Base-by-base conservation (phyloP, 1,140 invertebrate species). In the Potamilus streckersoni region DNA sequence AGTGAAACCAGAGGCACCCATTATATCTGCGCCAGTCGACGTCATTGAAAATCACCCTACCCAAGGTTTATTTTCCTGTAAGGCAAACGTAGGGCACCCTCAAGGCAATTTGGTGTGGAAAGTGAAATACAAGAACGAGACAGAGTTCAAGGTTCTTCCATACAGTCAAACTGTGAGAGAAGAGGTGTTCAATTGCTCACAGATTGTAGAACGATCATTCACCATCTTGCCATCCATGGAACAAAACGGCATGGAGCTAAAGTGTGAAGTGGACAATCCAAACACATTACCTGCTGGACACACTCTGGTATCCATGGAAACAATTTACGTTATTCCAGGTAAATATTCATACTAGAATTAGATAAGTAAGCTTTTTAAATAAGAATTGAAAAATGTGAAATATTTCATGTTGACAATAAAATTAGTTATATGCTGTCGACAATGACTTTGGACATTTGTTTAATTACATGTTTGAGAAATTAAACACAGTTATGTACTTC, bases 261-360 rank as follows among this genome's bases (percentile, higher is more conserved):
- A 69, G 57, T 80, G 79, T 59, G 74, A 64, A 38, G 79, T 78
- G 15, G 64, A 63, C 23, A 80, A 80, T 67, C 13, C 38, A 3
- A 31, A 55, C 14, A 69, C 75, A 2, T 55, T 78, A 38, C 71
- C 67, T 16, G 13, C 12, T 17, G 75, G 63, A 19, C 65, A 71
- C 56, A n/a, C 49, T 20, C 58, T 80, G 11, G 57, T 65, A n/a
- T 65, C 67, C 20, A 63, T 56, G 5, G 23, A 31, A 27, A 63
- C 58, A 31, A 61, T 80, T 23, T 56, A 77, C 56, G 79, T 80
- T 17, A 76, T 80, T 49, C 79, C 79, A 67, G 78, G 78, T 79
- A 79, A 15, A 12, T 59, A 55, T 49, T 23, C 0, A n/a, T 38
- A 13, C 14, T 67, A 38, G 13, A 55, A 38, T 13, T 8, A 62